A percentile compares a stretch with the other conserved stretches of the same genome.
Evolutionary conservation across 2,888 invertebrate species (phyloP).

Genomic region (Lasioglossum calceatum): DNA sequence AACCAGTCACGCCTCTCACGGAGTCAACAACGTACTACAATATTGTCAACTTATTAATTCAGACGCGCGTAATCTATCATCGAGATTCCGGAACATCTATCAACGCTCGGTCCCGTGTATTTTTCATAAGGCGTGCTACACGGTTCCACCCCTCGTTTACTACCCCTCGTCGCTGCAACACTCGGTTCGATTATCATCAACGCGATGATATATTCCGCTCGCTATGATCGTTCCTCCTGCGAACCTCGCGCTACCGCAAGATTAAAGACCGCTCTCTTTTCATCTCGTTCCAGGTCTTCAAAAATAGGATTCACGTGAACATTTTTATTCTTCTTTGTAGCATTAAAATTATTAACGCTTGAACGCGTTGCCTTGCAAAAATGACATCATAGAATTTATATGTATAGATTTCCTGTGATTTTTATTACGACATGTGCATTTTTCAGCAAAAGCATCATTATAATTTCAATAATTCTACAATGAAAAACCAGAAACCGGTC

Average conservation of each 20-base stretch:
- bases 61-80: neutral
- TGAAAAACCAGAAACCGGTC: too few relatives aligned
- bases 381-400: too few relatives aligned
- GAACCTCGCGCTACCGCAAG: conserved; percentile 19
- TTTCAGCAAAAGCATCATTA: too few relatives aligned
- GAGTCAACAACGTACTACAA: neutral
- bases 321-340: too few relatives aligned
- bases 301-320: too few relatives aligned
- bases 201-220: conserved; percentile 30
- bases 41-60: neutral
- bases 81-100: conserved; percentile 20
- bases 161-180: neutral
- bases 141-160: neutral
- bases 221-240: conserved; percentile 16
- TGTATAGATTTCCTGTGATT: too few relatives aligned
- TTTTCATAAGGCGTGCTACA: conserved; percentile 8
- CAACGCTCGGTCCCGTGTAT: conserved; percentile 15
- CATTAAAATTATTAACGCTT: too few relatives aligned
- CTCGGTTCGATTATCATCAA: conserved; percentile 33
- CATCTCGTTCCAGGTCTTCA: neutral
- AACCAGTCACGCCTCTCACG: neutral
- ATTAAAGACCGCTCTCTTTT: conserved; percentile 37
- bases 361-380: too few relatives aligned
- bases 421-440: too few relatives aligned
- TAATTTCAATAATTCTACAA: too few relatives aligned